Percentiles rank a stretch among this genome's conserved stretches.
Evolutionary conservation across 1,140 invertebrate genomes (phyloP).

Genomic region (Ostrea edulis): DNA sequence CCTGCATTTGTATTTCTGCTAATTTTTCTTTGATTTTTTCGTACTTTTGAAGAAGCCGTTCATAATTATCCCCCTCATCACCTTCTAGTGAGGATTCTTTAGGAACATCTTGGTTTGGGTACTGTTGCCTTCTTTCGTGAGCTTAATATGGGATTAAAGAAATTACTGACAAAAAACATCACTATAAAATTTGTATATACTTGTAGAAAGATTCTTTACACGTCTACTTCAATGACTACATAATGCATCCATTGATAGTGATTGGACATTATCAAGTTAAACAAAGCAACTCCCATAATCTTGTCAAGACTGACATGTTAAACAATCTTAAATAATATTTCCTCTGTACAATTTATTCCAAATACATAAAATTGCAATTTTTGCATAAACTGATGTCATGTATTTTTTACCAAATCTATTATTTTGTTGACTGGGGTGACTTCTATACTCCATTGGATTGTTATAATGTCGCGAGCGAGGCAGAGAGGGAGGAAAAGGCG

Average conservation of each 20-base stretch:
- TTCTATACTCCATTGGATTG: not conserved
- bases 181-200: too few species aligned
- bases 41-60: not conserved
- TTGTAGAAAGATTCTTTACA: too few species aligned
- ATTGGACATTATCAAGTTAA: too few species aligned
- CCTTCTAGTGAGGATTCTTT: not conserved
- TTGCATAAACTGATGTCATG: too few species aligned
- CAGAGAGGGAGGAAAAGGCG: not conserved
- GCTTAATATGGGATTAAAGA: not conserved
- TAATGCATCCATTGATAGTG: too few species aligned
- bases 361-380: too few species aligned
- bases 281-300: too few species aligned
- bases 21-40: not conserved
- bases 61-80: not conserved
- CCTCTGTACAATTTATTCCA: too few species aligned
- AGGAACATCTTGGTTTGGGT: not conserved
- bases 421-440: not conserved
- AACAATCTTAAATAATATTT: too few species aligned
- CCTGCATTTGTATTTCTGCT: not conserved
- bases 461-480: not conserved
- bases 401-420: not conserved
- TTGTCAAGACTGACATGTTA: too few species aligned
- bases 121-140: not conserved
- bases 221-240: too few species aligned
- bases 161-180: not conserved